Percentiles rank a stretch among this genome's conserved stretches.
Conservation (phyloP, 2,797 vertebrate genomes). For the Hyperoplus lanceolatus region DNA sequence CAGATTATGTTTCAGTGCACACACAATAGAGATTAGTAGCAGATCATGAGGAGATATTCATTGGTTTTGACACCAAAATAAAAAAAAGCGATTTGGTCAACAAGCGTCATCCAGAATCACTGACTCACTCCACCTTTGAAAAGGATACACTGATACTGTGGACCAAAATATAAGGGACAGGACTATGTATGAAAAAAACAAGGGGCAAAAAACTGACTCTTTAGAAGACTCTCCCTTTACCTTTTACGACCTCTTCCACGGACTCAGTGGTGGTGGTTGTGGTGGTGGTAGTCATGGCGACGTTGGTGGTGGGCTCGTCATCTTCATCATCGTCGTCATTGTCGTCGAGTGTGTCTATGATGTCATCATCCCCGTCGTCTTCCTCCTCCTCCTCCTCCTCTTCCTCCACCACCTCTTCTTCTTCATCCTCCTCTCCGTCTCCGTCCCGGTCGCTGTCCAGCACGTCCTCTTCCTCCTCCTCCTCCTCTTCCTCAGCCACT, state of each 20-base stretch:
- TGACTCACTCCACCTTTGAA: too few species aligned
- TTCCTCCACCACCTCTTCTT: constrained; percentile 85
- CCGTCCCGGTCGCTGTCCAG: constrained; percentile 83
- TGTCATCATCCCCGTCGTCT: constrained; percentile 82
- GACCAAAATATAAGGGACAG: neutral
- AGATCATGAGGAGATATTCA: too few species aligned
- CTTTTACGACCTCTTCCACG: constrained; percentile 96
- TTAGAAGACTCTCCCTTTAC: constrained; percentile 73
- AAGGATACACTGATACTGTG: neutral
- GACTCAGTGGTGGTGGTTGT: constrained; percentile 97
- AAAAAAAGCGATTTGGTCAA: too few species aligned
- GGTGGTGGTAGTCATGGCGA: constrained; percentile 93
- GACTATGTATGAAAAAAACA: too few species aligned
- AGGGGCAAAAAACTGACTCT: neutral
- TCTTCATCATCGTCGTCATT: constrained; percentile 87
- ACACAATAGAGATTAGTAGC: too few species aligned
- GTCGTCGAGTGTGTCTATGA: constrained; percentile 82
- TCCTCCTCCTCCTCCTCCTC: constrained; percentile 85
- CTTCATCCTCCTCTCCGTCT: constrained; percentile 87
- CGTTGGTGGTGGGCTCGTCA: constrained; percentile 89
- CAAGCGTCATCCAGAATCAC: too few species aligned
- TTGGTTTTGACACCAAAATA: too few species aligned
- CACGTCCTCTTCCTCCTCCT: constrained; percentile 79
- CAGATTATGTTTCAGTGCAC: too few species aligned
- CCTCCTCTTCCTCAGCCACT: constrained; percentile 81